A percentile compares a stretch with the other conserved stretches of the same genome.
Conservation (phyloP, 2,797 vertebrate genomes). For the Alfaro cultratus region DNA sequence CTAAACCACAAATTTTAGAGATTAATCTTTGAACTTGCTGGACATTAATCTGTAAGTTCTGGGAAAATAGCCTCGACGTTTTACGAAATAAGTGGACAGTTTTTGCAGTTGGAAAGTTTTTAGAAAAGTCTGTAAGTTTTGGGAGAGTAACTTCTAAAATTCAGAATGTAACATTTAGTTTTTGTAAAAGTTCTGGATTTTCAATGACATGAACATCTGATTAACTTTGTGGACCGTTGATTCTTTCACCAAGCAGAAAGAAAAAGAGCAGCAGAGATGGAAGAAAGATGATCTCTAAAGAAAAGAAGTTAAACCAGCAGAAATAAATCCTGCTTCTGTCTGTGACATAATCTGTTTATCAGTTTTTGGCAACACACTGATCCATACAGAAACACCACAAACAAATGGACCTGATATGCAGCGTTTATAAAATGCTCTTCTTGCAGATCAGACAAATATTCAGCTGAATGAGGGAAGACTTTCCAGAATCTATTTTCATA, state of each 20-base stretch:
- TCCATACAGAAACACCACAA: neutral
- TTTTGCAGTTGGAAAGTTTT: too few relatives aligned
- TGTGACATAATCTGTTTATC: neutral
- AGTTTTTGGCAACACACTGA: neutral
- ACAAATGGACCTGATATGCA: neutral
- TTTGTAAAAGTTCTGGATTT: neutral
- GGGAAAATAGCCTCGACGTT: neutral
- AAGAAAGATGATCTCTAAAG: neutral
- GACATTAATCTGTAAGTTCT: neutral
- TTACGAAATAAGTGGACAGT: neutral
- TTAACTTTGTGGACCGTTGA: neutral
- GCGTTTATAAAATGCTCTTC: neutral
- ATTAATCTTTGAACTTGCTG: neutral
- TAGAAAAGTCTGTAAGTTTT: neutral
- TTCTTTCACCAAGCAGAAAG: neutral
- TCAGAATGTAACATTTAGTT: neutral
- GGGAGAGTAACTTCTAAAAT: neutral
- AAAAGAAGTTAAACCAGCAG: neutral
- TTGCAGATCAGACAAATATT: neutral
- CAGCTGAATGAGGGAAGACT: neutral
- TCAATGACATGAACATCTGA: neutral
- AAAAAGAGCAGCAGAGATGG: neutral
- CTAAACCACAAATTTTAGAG: neutral
- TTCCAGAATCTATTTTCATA: constrained; percentile 36
- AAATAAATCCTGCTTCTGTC: constrained; percentile 5